These are phyloP conservation scores for Halichoeres trimaculatus DNA, from an alignment of 2,113 vertebrate species.

Conservation along the genomic window DNA sequence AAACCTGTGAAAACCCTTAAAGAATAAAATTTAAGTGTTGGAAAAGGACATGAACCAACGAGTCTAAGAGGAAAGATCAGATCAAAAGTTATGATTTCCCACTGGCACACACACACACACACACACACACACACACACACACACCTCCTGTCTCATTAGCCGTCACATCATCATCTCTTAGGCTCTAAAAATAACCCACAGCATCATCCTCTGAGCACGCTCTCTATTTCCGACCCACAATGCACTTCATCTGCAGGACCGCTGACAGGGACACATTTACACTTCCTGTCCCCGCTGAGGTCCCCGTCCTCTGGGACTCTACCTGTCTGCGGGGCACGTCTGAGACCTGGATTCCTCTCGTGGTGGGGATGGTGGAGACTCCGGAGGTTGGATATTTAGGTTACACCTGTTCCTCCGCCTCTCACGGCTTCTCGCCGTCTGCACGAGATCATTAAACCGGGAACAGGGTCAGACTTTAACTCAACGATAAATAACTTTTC, in stretches of 20 bases:
- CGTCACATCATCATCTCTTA: conserved; percentile 45
- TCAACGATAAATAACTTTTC: too few species aligned
- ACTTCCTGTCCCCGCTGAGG: conserved; percentile 50
- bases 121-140: neutral
- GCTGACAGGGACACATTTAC: conserved; percentile 80
- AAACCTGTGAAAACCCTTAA: too few species aligned
- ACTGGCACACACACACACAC: neutral
- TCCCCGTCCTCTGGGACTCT: conserved; percentile 14
- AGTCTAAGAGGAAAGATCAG: too few species aligned
- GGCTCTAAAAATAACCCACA: conserved; percentile 62
- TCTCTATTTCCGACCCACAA: conserved; percentile 72
- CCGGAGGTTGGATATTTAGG: conserved; percentile 45
- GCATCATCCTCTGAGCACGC: conserved; percentile 30
- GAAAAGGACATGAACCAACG: too few species aligned
- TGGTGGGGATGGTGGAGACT: conserved; percentile 43
- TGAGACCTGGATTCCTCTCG: conserved; percentile 49
- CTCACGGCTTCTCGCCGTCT: neutral
- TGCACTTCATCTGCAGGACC: conserved; percentile 55
- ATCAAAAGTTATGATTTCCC: too few species aligned
- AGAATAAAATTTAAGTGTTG: too few species aligned
- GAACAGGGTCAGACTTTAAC: too few species aligned
- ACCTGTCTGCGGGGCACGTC: conserved; percentile 49
- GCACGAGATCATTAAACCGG: too few species aligned
- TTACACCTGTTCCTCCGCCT: conserved; percentile 65
- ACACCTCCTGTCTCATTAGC: conserved; percentile 41